Conservation (phyloP, 1,140 invertebrate species). For the Anastrepha obliqua region DNA sequence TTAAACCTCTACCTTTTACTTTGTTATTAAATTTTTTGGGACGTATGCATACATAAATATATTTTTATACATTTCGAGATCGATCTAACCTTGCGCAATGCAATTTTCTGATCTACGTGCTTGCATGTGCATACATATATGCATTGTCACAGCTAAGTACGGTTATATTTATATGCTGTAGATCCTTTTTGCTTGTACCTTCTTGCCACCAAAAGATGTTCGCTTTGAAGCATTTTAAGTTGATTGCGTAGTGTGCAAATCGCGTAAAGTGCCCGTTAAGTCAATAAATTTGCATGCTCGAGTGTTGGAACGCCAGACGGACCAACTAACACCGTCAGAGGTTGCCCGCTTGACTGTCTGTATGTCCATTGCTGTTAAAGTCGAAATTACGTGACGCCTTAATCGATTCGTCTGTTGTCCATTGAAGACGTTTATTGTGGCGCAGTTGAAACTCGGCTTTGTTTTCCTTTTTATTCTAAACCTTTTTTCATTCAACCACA, state of each 20-base stretch:
- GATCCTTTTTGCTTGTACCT: too few species aligned
- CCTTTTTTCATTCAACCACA: background rate
- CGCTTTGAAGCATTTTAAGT: too few species aligned
- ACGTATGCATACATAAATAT: too few species aligned
- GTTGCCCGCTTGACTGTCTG: background rate
- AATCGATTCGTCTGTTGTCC: conserved; percentile 52
- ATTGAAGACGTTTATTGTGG: background rate
- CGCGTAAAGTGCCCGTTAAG: conserved; percentile 51
- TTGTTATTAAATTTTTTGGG: too few species aligned
- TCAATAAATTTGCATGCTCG: conserved; percentile 55
- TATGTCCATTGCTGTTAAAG: conserved; percentile 54
- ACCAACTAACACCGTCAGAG: background rate
- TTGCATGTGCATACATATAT: too few species aligned
- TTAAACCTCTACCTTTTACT: too few species aligned
- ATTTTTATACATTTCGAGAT: too few species aligned
- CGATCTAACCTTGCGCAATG: too few species aligned
- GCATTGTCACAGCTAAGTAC: too few species aligned
- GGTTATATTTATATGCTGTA: too few species aligned
- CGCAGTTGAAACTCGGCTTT: background rate
- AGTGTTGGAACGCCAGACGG: background rate
- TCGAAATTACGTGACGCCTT: conserved; percentile 56
- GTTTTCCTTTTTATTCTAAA: background rate
- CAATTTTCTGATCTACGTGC: too few species aligned
- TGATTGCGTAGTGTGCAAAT: background rate
- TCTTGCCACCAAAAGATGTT: too few species aligned